Percentiles rank a stretch among this genome's conserved stretches.
phyloP scores from a whole-genome alignment of 2,113 vertebrate species.

The Xiphophorus maculatus region DNA sequence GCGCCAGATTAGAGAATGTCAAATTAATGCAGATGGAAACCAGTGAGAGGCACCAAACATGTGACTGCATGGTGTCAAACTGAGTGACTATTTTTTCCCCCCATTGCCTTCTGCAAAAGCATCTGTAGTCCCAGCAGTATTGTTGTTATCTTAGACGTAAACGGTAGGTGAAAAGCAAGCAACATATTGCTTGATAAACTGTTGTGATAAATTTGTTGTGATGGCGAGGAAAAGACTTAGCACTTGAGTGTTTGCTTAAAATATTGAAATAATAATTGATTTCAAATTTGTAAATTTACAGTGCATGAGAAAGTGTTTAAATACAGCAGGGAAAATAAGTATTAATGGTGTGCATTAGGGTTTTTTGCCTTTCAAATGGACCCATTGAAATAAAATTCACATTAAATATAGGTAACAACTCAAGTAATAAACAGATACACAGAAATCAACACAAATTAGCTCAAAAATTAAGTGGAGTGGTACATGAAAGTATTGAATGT shows the following conservation, averaged over 20 bases:
- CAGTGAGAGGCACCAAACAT: slow-evolving; percentile 63
- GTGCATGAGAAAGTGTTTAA: neutral
- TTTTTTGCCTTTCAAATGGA: too few relatives aligned
- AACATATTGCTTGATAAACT: slow-evolving; percentile 52
- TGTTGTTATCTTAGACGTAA: slow-evolving; percentile 51
- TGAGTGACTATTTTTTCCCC: slow-evolving; percentile 55
- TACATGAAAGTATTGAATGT: neutral
- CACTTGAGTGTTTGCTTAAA: slow-evolving; percentile 17
- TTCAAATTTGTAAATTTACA: neutral
- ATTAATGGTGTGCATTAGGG: too few relatives aligned
- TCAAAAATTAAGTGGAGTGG: neutral
- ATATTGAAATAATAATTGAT: slow-evolving; percentile 1
- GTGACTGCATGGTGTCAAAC: slow-evolving; percentile 68
- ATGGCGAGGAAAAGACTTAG: slow-evolving; percentile 23
- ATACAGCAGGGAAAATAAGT: neutral
- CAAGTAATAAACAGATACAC: too few relatives aligned
- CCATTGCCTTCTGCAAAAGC: slow-evolving; percentile 41
- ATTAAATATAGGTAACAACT: too few relatives aligned
- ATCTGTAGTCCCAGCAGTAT: slow-evolving; percentile 47
- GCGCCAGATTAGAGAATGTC: slow-evolving; percentile 73
- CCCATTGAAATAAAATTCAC: neutral
- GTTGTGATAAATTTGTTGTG: slow-evolving; percentile 50
- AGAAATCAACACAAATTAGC: too few relatives aligned
- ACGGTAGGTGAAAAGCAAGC: slow-evolving; percentile 44
- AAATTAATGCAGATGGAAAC: slow-evolving; percentile 77